phyloP scores from a whole-genome alignment of 2,113 vertebrate genomes.

The Machaerirhynchus nigripectus region DNA sequence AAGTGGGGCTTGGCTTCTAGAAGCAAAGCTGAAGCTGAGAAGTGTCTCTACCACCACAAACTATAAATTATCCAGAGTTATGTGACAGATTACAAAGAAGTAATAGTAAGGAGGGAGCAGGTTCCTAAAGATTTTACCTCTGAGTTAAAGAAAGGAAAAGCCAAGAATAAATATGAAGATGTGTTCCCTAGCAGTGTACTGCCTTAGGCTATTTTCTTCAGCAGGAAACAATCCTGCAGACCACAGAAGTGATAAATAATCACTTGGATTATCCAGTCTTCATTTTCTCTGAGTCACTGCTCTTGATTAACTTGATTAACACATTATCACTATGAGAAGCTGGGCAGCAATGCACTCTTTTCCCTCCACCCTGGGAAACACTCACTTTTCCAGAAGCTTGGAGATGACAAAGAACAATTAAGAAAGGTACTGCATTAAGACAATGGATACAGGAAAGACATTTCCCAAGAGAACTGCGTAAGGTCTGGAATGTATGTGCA shows the following conservation, averaged over 20 bases:
- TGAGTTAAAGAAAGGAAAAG: background rate
- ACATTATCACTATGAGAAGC: background rate
- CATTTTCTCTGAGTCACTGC: slow-evolving; percentile 35
- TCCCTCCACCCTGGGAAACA: slow-evolving; percentile 9
- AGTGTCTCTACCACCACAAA: background rate
- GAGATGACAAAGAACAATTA: slow-evolving; percentile 47
- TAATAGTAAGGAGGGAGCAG: background rate
- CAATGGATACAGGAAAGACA: slow-evolving; percentile 1
- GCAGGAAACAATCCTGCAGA: background rate
- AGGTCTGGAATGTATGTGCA: background rate
- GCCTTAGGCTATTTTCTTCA: background rate
- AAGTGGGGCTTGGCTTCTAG: background rate
- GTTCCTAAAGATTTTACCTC: background rate
- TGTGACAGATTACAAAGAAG: background rate
- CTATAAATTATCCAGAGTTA: background rate
- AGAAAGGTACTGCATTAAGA: background rate
- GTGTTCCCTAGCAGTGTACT: background rate
- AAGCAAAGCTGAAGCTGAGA: background rate
- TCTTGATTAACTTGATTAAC: slow-evolving; percentile 12
- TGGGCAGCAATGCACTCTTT: background rate
- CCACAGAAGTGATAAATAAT: slow-evolving; percentile 30
- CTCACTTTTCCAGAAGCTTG: slow-evolving; percentile 29
- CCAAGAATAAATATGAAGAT: background rate
- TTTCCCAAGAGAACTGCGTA: background rate
- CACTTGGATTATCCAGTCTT: background rate